phyloP scores from a whole-genome alignment of 2,888 invertebrate genomes.

The Troilus luridus region DNA sequence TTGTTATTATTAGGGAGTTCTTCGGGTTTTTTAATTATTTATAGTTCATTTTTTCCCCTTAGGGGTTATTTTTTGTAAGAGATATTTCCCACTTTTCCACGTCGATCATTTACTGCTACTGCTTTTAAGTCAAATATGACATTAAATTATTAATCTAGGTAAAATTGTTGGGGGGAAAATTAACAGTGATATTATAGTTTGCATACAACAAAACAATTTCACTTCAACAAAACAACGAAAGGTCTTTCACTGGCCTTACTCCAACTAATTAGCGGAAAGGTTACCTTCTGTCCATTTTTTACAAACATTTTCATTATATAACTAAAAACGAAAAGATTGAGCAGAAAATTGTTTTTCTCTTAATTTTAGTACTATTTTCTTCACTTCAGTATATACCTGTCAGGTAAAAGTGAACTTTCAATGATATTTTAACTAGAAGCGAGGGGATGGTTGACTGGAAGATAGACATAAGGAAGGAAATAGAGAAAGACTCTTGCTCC shows the following conservation, averaged over 20 bases:
- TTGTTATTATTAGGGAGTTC: no score
- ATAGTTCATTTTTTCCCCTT: no score
- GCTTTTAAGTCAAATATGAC: neutral
- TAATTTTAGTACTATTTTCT: neutral
- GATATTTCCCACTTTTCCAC: no score
- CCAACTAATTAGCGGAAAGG: neutral
- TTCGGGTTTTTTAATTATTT: no score
- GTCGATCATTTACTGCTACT: no score
- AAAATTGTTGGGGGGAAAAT: neutral
- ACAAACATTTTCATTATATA: neutral
- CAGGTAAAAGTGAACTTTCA: no score
- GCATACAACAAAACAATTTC: neutral
- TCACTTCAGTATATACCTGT: neutral
- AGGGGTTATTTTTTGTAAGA: no score
- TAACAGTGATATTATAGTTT: neutral
- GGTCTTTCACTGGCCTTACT: conserved; percentile 1
- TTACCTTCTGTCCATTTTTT: neutral
- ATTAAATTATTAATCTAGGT: neutral
- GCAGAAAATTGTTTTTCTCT: neutral
- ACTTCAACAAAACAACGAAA: no score
- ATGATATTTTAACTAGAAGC: no score
- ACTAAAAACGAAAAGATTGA: neutral
- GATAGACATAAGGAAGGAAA: no score
- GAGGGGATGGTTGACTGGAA: no score
- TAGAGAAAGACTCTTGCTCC: no score